Percentiles rank a stretch among this genome's conserved stretches.
Evolutionary conservation across 2,797 vertebrate genomes (phyloP).

Genomic region (Semaprochilodus insignis): DNA sequence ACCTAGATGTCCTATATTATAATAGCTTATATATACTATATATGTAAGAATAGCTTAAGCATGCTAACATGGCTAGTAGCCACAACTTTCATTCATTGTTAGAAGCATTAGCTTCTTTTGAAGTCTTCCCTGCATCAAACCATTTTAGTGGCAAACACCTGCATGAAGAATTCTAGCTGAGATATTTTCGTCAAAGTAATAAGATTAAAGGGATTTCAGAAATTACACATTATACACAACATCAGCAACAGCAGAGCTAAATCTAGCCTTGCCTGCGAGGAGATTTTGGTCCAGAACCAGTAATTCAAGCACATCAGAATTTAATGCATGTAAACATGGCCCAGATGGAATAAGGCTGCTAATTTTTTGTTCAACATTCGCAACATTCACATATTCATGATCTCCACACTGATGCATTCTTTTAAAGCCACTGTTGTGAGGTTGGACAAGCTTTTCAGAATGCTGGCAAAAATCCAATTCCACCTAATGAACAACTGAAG

Average conservation of each 20-base stretch:
- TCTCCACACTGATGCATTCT: neutral
- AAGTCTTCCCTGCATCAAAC: neutral
- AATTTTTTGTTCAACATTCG: neutral
- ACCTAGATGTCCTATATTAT: too few relatives aligned
- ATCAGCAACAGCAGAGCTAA: slow-evolving; percentile 7
- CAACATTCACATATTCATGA: neutral
- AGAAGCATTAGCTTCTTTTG: neutral
- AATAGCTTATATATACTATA: too few relatives aligned
- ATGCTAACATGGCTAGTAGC: too few relatives aligned
- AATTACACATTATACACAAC: neutral
- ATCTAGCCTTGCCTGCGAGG: neutral
- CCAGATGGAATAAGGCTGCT: neutral
- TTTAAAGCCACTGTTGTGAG: neutral
- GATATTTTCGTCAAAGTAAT: slow-evolving; percentile 13
- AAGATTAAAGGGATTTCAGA: neutral
- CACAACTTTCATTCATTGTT: neutral
- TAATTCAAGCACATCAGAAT: neutral
- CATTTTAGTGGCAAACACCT: neutral
- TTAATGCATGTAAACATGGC: neutral
- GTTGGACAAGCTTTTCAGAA: neutral
- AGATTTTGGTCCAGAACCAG: neutral
- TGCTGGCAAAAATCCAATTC: neutral
- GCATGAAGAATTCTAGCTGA: neutral
- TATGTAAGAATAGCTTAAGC: too few relatives aligned
- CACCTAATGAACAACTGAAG: too few relatives aligned